Evolutionary conservation across 2,113 vertebrate species (phyloP), one percentile per base, ranked within the genome.

Genomic region (Lophius piscatorius): DNA sequence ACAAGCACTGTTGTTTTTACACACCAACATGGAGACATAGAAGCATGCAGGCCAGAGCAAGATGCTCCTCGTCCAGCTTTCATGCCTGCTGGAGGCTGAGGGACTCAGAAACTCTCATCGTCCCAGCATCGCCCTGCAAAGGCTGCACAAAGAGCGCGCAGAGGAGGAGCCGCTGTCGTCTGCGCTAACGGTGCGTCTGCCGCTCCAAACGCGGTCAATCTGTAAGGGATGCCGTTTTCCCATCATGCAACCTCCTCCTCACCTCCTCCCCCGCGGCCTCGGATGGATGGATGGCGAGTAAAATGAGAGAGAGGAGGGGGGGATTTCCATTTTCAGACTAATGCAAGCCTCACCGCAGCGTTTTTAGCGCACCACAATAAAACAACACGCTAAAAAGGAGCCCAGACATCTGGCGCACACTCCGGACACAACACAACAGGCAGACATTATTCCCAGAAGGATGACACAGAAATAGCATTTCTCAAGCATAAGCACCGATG

Each of bases 171-270:
- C 66, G 57, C 82, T 70, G 78, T 71, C 72, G 63, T 50, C 40
- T 31, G 34, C 17, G 28, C 55, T 41, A 62, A 68, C 71, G 68
- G 60, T 4, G 14, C 42, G 9, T 58, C 71, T 50, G 61, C 74
- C 62, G 40, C 65, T 78, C 50, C 63, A 31, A 84, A 75, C 75
- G 63, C 69, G 70, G 75, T 83, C 85, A 80, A 38, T 74, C 75
- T 64, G 18, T 68, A 74, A 70, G 63, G 66, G 54, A 74, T 48
- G 18, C 10, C 49, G 51, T 58, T 76, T 70, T 55, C 45, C 9
- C 64, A 48, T 66, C 72, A 48, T 35, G 45, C 44, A 31, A 40
- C 54, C 58, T 52, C 58, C 76, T 48, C 82, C 12, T 4, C 33
- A 11, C 33, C 13, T 13, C 13, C 33, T 14, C 42, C 3, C 42